These are phyloP conservation scores for Aspidiotus rigidus DNA, from an alignment of 2,888 invertebrate genomes.

Conservation along the genomic window DNA sequence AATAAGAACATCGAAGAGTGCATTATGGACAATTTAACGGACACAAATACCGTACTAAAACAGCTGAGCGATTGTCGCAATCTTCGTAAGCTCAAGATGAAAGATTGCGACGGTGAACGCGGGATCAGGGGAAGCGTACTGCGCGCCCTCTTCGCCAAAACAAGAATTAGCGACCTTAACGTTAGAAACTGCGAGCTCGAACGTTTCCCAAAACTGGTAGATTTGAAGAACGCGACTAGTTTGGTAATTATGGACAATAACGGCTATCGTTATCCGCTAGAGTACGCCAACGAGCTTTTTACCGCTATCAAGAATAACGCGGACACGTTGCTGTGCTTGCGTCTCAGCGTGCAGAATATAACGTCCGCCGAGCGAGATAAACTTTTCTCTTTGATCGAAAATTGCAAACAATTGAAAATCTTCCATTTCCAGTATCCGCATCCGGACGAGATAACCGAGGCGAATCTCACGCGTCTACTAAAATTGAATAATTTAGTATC, in stretches of 20 bases:
- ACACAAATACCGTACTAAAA: constrained; percentile 18
- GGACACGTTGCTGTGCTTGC: constrained; percentile 9
- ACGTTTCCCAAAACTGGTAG: constrained; percentile 7
- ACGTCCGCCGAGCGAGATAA: constrained; percentile 11
- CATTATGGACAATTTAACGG: constrained; percentile 24
- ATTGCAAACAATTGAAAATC: constrained; percentile 13
- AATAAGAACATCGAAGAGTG: neutral
- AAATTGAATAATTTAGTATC: constrained; percentile 1
- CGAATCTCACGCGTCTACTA: constrained; percentile 14
- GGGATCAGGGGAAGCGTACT: constrained; percentile 21
- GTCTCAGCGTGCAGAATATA: constrained; percentile 13
- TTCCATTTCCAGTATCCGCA: constrained; percentile 29
- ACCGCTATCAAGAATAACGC: constrained; percentile 2
- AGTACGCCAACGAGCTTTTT: constrained; percentile 17
- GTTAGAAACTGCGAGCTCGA: constrained; percentile 27
- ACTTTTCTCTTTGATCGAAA: constrained; percentile 11
- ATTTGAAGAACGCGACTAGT: constrained; percentile 12
- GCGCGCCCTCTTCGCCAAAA: constrained; percentile 13
- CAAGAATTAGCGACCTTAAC: constrained; percentile 5
- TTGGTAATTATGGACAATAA: constrained; percentile 24
- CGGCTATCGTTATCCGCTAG: constrained; percentile 23
- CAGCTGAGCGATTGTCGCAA: constrained; percentile 14
- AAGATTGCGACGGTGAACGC: constrained; percentile 26
- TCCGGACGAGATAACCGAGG: constrained; percentile 14
- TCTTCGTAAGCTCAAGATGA: constrained; percentile 18